Evolutionary conservation across 2,888 invertebrate genomes (phyloP).

Genomic region (Pherbina coryleti): DNA sequence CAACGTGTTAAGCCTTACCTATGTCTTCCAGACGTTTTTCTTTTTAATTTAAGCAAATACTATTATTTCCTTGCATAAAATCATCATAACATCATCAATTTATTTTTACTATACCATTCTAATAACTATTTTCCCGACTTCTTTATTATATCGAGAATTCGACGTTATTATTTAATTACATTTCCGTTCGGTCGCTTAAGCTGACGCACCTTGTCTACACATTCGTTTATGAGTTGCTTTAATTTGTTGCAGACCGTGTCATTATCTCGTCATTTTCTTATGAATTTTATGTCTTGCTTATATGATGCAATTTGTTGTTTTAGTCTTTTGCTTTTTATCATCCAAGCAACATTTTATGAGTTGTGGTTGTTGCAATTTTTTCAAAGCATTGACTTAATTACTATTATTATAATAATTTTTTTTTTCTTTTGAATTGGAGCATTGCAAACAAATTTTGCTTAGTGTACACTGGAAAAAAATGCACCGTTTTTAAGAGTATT

Average conservation of each 20-base stretch:
- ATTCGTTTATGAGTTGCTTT: background rate
- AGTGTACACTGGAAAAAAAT: no score
- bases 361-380: background rate
- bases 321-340: background rate
- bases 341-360: background rate
- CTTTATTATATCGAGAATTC: no score
- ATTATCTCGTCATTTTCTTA: slow-evolving; percentile 32
- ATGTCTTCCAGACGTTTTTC: no score
- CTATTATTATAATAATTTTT: slow-evolving; percentile 23
- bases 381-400: background rate
- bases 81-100: no score
- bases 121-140: no score
- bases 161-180: no score
- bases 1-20: no score
- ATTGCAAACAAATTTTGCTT: background rate
- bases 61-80: no score
- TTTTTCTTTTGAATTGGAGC: background rate
- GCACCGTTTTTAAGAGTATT: no score
- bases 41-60: no score
- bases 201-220: background rate
- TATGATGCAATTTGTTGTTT: background rate
- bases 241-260: slow-evolving; percentile 15
- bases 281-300: slow-evolving; percentile 16
- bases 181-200: background rate
- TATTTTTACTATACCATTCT: no score